These are phyloP conservation scores for Romanogobio albipinnatus DNA, from an alignment of 2,113 vertebrate genomes.

Conservation along the genomic window DNA sequence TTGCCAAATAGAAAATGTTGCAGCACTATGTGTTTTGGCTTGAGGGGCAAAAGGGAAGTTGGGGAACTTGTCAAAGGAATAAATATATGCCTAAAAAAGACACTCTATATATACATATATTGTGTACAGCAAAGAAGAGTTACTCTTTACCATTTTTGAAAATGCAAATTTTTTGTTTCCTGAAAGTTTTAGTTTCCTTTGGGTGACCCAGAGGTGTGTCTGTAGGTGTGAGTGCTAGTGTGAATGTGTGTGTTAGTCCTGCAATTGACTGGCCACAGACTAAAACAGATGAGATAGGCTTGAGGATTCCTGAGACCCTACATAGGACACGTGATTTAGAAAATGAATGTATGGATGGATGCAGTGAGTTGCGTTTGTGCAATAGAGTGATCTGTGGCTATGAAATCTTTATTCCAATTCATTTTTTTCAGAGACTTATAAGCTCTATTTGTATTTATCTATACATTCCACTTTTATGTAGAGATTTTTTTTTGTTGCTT, in stretches of 20 bases:
- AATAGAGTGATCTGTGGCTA: background rate
- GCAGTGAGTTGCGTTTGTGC: background rate
- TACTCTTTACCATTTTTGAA: constrained; percentile 17
- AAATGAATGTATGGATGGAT: background rate
- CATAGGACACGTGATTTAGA: too few species aligned
- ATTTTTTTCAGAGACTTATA: too few species aligned
- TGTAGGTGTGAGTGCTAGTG: background rate
- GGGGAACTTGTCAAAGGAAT: constrained; percentile 22
- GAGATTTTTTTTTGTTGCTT: too few species aligned
- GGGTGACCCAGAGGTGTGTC: too few species aligned
- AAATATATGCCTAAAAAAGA: background rate
- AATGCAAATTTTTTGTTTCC: background rate
- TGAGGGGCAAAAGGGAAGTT: background rate
- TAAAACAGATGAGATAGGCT: too few species aligned
- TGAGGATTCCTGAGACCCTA: too few species aligned
- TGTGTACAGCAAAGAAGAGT: constrained; percentile 2
- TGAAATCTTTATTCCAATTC: background rate
- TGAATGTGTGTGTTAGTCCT: background rate
- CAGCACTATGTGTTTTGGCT: constrained; percentile 21
- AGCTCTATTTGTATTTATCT: too few species aligned
- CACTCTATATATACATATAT: too few species aligned
- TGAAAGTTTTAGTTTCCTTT: constrained; percentile 31
- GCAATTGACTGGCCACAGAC: too few species aligned
- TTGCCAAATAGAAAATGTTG: constrained; percentile 19
- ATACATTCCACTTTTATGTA: too few species aligned